Conservation (phyloP, 2,888 invertebrate genomes). For the Cheilosia urbana region DNA sequence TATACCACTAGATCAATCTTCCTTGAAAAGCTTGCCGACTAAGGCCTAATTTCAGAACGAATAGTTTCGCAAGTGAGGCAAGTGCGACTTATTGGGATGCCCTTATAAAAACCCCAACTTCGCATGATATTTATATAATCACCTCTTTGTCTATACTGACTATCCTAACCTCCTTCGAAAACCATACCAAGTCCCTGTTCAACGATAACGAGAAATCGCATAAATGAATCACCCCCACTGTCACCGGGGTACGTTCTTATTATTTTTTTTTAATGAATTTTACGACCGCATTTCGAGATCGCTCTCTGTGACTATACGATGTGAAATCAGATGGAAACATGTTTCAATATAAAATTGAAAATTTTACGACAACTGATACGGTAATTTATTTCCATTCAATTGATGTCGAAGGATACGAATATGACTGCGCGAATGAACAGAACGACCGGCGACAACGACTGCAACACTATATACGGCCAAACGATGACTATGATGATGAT, state of each 20-base stretch:
- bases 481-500: slow-evolving; percentile 49
- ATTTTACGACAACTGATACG: slow-evolving; percentile 74
- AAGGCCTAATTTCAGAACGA: too few relatives aligned
- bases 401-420: slow-evolving; percentile 74
- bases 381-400: slow-evolving; percentile 74
- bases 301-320: slow-evolving; percentile 29
- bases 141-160: too few relatives aligned
- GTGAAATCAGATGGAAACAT: slow-evolving; percentile 71
- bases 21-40: too few relatives aligned
- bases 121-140: too few relatives aligned
- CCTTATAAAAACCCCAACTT: too few relatives aligned
- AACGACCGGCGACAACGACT: slow-evolving; percentile 39
- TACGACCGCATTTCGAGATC: slow-evolving; percentile 58
- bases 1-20: too few relatives aligned
- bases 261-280: slow-evolving; percentile 51
- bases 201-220: neutral
- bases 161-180: too few relatives aligned
- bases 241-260: slow-evolving; percentile 1
- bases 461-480: slow-evolving; percentile 35
- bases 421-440: slow-evolving; percentile 67
- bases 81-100: too few relatives aligned
- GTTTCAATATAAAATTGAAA: slow-evolving; percentile 72
- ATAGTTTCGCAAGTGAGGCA: too few relatives aligned
- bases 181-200: too few relatives aligned
- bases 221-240: slow-evolving; percentile 47